Percentiles rank a stretch among this genome's conserved stretches.
These are phyloP conservation scores for Donacobius atricapilla DNA, from an alignment of 2,113 vertebrate species.

Conservation along the genomic window DNA sequence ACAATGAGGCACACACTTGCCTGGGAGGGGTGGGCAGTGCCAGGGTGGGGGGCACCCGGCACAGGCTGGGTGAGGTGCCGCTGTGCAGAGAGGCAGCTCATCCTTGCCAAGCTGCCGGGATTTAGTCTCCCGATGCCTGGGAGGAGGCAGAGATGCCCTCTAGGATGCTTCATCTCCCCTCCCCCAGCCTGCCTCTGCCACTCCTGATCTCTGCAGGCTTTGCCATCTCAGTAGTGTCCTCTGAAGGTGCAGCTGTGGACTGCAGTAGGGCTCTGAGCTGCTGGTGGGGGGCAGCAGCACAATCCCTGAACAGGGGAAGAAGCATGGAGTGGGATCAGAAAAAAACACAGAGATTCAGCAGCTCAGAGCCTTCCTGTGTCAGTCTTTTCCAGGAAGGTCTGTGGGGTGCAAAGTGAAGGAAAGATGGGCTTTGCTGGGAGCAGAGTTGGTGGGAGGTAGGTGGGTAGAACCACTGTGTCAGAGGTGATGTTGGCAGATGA, in stretches of 20 bases:
- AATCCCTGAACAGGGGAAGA: not conserved
- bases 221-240: not conserved
- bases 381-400: not conserved
- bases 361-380: not conserved
- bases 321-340: not conserved
- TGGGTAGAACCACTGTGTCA: conserved; percentile 16
- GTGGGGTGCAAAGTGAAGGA: not conserved
- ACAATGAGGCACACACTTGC: conserved; percentile 41
- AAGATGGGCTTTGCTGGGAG: not conserved
- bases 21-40: not conserved
- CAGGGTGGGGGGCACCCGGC: not conserved
- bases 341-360: not conserved
- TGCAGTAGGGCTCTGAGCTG: not conserved
- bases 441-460: not conserved
- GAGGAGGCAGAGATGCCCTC: conserved; percentile 30
- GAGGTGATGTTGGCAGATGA: not conserved
- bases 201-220: not conserved
- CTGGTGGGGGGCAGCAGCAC: not conserved
- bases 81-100: not conserved
- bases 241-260: not conserved
- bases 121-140: not conserved
- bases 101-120: not conserved
- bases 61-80: not conserved
- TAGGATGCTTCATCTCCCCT: conserved; percentile 26
- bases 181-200: not conserved